Evolutionary conservation across 2,888 invertebrate genomes (phyloP).

Genomic region (Neria commutata): DNA sequence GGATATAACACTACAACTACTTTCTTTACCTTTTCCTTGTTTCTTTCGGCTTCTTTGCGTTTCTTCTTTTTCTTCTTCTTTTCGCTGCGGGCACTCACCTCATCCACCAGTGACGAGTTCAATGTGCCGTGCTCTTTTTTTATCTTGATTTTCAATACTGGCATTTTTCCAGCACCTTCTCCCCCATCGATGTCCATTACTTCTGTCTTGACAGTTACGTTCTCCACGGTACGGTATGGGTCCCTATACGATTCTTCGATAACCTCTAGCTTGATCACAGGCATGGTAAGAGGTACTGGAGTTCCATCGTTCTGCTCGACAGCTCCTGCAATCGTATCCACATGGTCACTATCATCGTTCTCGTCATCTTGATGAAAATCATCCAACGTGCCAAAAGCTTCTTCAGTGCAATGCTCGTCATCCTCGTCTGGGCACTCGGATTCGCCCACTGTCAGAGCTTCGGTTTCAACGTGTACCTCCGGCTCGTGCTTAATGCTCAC

Average conservation of each 20-base stretch:
- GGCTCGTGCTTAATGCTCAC: slow-evolving; percentile 60
- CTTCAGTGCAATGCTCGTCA: slow-evolving; percentile 12
- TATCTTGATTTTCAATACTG: slow-evolving; percentile 57
- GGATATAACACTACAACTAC: slow-evolving; percentile 9
- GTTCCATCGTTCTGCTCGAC: slow-evolving; percentile 48
- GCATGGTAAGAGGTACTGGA: too few species aligned
- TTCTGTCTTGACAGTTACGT: neutral
- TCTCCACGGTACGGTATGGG: slow-evolving; percentile 7
- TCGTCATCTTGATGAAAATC: slow-evolving; percentile 28
- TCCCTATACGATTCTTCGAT: slow-evolving; percentile 32
- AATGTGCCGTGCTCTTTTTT: slow-evolving; percentile 59
- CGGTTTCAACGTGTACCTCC: slow-evolving; percentile 41
- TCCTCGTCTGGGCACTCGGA: slow-evolving; percentile 14
- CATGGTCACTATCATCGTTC: slow-evolving; percentile 30
- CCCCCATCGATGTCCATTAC: neutral
- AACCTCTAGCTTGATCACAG: slow-evolving; percentile 29
- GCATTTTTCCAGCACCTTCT: slow-evolving; percentile 30
- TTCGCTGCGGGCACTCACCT: slow-evolving; percentile 38
- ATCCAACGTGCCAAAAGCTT: slow-evolving; percentile 14
- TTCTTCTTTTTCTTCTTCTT: slow-evolving; percentile 55
- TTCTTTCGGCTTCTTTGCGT: slow-evolving; percentile 46
- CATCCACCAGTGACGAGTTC: slow-evolving; percentile 57
- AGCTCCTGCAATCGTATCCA: slow-evolving; percentile 16
- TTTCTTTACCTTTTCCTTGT: slow-evolving; percentile 21
- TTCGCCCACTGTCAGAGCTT: neutral